phyloP scores from a whole-genome alignment of 2,888 invertebrate species.

The Malachius bipustulatus region DNA sequence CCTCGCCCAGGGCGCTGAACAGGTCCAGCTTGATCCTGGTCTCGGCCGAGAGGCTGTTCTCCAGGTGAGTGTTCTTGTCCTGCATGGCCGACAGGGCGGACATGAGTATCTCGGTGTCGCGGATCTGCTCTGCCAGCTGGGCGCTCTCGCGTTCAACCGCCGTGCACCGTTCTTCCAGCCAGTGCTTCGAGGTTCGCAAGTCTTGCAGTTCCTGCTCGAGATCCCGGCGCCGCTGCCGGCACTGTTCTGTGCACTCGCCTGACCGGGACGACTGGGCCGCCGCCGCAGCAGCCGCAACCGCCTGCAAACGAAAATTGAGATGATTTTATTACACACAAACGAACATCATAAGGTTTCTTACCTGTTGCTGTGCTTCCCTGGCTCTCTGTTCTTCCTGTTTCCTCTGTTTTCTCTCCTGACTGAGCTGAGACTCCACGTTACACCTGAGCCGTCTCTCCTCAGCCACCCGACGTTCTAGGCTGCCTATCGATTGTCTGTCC shows the following conservation, averaged over 20 bases:
- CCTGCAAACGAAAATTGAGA: background rate
- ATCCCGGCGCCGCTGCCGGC: conserved; percentile 43
- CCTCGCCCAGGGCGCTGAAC: conserved; percentile 92
- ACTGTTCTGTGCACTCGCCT: conserved; percentile 35
- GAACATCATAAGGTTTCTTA: conserved; percentile 13
- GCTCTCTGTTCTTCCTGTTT: conserved; percentile 41
- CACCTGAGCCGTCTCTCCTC: conserved; percentile 75
- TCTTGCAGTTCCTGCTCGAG: conserved; percentile 50
- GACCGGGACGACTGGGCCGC: conserved; percentile 30
- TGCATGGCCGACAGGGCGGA: conserved; percentile 71
- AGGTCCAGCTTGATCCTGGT: conserved; percentile 96
- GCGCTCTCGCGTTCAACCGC: conserved; percentile 45
- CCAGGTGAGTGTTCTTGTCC: conserved; percentile 84
- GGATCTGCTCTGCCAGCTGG: conserved; percentile 34
- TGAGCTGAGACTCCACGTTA: conserved; percentile 59
- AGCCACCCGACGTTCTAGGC: conserved; percentile 66
- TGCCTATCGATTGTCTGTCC: conserved; percentile 65
- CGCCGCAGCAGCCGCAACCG: conserved; percentile 20
- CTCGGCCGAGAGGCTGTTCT: conserved; percentile 90
- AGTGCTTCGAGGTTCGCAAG: conserved; percentile 43
- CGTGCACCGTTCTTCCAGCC: conserved; percentile 47
- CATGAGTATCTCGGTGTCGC: conserved; percentile 65
- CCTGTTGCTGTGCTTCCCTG: conserved; percentile 35
- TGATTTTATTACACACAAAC: background rate
- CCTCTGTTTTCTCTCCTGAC: conserved; percentile 59